Conservation (phyloP, 2,888 invertebrate species). For the Microctonus brassicae region DNA sequence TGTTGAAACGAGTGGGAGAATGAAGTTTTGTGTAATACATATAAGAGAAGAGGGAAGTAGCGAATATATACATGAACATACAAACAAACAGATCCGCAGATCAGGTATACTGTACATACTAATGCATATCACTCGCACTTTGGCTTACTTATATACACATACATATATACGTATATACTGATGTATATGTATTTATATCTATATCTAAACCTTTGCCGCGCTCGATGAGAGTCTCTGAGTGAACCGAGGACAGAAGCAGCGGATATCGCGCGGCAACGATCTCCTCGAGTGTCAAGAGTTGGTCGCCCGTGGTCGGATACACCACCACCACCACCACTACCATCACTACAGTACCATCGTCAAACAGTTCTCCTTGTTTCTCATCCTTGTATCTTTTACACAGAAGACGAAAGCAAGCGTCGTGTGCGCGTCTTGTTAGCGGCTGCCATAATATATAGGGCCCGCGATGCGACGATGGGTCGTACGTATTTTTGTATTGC, state of each 20-base stretch:
- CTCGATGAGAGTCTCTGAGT: slow-evolving; percentile 27
- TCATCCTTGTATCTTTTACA: slow-evolving; percentile 45
- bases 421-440: slow-evolving; percentile 59
- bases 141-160: not conserved
- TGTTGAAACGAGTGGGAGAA: slow-evolving; percentile 26
- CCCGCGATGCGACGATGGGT: slow-evolving; percentile 46
- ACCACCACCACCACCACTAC: slow-evolving; percentile 37
- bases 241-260: slow-evolving; percentile 41
- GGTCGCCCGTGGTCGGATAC: slow-evolving; percentile 42
- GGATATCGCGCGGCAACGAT: slow-evolving; percentile 63
- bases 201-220: not conserved
- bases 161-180: no score
- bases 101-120: no score
- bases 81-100: no score
- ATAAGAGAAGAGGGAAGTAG: slow-evolving; percentile 12
- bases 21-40: slow-evolving; percentile 9
- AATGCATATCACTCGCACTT: slow-evolving; percentile 50
- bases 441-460: slow-evolving; percentile 63
- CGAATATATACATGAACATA: slow-evolving; percentile 17
- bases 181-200: not conserved
- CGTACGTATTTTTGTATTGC: slow-evolving; percentile 57
- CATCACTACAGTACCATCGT: not conserved
- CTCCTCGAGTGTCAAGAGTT: slow-evolving; percentile 60
- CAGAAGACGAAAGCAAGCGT: slow-evolving; percentile 27
- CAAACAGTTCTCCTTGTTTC: slow-evolving; percentile 40